A percentile compares a stretch with the other conserved stretches of the same genome.
Evolutionary conservation across 2,888 invertebrate species (phyloP).

Genomic region (Morpho deidamia): DNA sequence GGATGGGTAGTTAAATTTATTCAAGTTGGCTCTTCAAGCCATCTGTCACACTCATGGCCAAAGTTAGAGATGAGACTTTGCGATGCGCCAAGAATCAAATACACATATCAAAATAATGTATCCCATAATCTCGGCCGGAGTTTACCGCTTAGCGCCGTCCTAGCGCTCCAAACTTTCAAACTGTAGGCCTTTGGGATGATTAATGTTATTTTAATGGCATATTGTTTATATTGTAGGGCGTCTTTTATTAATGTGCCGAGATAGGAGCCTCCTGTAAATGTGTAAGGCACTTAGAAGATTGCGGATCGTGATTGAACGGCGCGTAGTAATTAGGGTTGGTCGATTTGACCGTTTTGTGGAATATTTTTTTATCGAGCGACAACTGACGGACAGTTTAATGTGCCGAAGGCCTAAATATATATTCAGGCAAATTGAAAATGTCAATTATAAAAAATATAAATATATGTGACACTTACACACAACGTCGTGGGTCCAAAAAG

Average conservation of each 20-base stretch:
- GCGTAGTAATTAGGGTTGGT: constrained; percentile 2
- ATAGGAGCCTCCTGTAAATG: constrained; percentile 8
- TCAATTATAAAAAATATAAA: too few relatives aligned
- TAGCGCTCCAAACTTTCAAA: constrained; percentile 28
- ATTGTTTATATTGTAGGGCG: constrained; percentile 38
- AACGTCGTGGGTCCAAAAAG: too few relatives aligned
- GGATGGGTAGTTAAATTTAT: not conserved
- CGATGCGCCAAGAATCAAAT: constrained; percentile 10
- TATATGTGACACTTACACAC: too few relatives aligned
- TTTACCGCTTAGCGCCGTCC: constrained; percentile 30
- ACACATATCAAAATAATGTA: constrained; percentile 10
- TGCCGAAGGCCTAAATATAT: too few relatives aligned
- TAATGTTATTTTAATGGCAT: constrained; percentile 53
- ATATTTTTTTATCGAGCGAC: not conserved
- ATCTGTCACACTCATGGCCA: constrained; percentile 13
- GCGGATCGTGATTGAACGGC: constrained; percentile 2
- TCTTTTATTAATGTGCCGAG: constrained; percentile 15
- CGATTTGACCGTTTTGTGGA: not conserved
- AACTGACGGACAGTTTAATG: too few relatives aligned
- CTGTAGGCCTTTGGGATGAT: constrained; percentile 38
- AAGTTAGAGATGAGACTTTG: constrained; percentile 10
- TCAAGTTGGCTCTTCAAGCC: not conserved
- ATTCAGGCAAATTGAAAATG: too few relatives aligned
- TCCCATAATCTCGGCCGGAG: constrained; percentile 17
- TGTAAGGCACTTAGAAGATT: constrained; percentile 15